phyloP scores from a whole-genome alignment of 1,140 invertebrate species.

The Caenorhabditis inopinata region DNA sequence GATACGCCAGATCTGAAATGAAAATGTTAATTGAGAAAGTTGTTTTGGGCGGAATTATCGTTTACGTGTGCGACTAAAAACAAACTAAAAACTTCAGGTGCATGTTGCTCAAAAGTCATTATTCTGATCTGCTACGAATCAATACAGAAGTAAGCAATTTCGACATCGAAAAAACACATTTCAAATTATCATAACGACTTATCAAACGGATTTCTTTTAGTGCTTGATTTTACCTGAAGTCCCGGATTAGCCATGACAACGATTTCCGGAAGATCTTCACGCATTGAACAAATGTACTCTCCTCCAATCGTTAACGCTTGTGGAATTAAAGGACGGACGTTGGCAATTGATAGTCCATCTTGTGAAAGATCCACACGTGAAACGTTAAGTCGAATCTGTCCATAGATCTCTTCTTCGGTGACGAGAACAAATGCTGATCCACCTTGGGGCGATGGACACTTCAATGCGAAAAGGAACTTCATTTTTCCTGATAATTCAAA shows the following conservation, averaged over 20 bases:
- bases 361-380: constrained; percentile 56
- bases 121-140: no score
- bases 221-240: constrained; percentile 51
- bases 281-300: constrained; percentile 61
- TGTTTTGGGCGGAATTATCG: neutral
- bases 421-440: constrained; percentile 60
- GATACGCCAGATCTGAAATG: constrained; percentile 51
- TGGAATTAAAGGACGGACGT: constrained; percentile 54
- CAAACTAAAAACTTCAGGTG: no score
- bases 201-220: no score
- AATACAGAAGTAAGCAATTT: no score
- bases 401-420: constrained; percentile 61
- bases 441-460: constrained; percentile 52
- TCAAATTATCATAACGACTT: no score
- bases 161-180: no score
- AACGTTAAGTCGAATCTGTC: constrained; percentile 55
- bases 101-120: no score
- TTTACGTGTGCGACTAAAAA: neutral
- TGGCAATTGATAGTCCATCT: constrained; percentile 53
- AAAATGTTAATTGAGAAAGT: neutral
- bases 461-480: constrained; percentile 63
- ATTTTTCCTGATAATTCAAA: constrained; percentile 52
- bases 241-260: constrained; percentile 61
- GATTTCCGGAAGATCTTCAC: constrained; percentile 62
- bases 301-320: constrained; percentile 57